phyloP scores from a whole-genome alignment of 2,888 invertebrate species.

The Ctenicera cuprea region DNA sequence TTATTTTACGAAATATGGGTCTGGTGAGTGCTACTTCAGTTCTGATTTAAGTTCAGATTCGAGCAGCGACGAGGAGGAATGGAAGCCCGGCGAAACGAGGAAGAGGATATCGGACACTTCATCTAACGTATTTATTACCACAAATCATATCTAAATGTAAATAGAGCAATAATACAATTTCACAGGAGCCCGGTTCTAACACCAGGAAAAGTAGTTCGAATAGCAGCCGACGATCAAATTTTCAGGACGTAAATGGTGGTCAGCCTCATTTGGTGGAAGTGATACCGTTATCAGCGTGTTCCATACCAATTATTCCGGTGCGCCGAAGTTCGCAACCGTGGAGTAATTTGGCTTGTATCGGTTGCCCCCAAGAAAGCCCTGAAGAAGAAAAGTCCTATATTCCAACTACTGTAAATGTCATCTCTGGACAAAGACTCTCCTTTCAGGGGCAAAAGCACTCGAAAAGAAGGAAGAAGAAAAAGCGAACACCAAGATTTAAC shows the following conservation, averaged over 20 bases:
- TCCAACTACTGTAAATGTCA: conserved; percentile 56
- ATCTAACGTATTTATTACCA: conserved; percentile 40
- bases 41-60: conserved; percentile 79
- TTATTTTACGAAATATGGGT: conserved; percentile 89
- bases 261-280: conserved; percentile 74
- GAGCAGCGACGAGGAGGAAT: conserved; percentile 74
- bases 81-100: conserved; percentile 47
- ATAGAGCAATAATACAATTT: conserved; percentile 13
- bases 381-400: conserved; percentile 48
- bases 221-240: conserved; percentile 45
- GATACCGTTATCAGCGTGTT: conserved; percentile 79
- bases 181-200: conserved; percentile 44
- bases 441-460: conserved; percentile 58
- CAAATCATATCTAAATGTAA: conserved; percentile 28
- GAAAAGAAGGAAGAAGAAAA: conserved; percentile 67
- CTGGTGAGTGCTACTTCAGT: conserved; percentile 85
- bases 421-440: conserved; percentile 61
- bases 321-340: conserved; percentile 70
- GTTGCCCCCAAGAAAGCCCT: conserved; percentile 58
- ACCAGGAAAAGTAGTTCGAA: conserved; percentile 43
- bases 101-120: conserved; percentile 48
- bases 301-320: conserved; percentile 71
- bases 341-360: conserved; percentile 67
- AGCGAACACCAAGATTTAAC: conserved; percentile 80
- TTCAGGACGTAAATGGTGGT: conserved; percentile 55